These are phyloP conservation scores for Bufo gargarizans DNA, from an alignment of 2,113 vertebrate species.

Conservation along the genomic window DNA sequence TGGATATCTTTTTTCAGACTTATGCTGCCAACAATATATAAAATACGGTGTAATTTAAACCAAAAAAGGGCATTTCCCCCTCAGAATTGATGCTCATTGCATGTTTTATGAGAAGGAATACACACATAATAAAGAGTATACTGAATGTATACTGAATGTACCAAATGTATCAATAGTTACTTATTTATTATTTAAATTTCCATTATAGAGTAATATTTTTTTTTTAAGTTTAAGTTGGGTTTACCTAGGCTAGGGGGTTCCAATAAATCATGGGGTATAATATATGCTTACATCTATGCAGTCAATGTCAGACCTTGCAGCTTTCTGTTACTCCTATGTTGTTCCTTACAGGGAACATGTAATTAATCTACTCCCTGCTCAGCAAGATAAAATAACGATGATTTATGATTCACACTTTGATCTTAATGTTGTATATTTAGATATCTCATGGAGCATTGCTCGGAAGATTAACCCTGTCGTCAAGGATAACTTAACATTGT, in stretches of 20 bases:
- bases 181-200: neutral
- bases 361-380: neutral
- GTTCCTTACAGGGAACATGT: conserved; percentile 23
- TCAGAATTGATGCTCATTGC: too few species aligned
- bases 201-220: neutral
- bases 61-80: too few species aligned
- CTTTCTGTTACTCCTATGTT: neutral
- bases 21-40: too few species aligned
- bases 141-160: too few species aligned
- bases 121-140: too few species aligned
- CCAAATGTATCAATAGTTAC: too few species aligned
- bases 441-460: neutral
- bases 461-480: conserved; percentile 31
- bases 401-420: conserved; percentile 31
- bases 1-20: too few species aligned
- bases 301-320: neutral
- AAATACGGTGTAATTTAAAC: too few species aligned
- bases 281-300: neutral
- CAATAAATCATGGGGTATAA: neutral
- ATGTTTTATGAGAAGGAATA: too few species aligned
- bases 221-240: too few species aligned
- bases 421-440: conserved; percentile 32
- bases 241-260: neutral
- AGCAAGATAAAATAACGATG: conserved; percentile 7
- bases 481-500: conserved; percentile 19